phyloP scores from a whole-genome alignment of 2,113 vertebrate genomes.

The Ranitomeya variabilis region DNA sequence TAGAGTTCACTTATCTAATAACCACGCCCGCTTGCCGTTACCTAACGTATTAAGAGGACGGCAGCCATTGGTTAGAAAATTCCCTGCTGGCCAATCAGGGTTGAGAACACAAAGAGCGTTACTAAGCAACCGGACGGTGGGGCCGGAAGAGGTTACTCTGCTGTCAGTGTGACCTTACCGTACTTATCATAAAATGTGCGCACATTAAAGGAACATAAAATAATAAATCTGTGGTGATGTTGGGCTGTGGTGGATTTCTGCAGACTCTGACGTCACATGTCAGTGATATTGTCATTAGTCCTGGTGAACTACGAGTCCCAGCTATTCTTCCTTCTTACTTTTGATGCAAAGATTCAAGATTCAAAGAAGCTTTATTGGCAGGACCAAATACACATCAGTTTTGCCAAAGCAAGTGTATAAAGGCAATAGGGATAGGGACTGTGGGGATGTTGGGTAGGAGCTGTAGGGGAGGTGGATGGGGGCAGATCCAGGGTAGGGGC shows the following conservation, averaged over 20 bases:
- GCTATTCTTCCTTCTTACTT: too few species aligned
- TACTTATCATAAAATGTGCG: conserved; percentile 15
- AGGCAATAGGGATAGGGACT: too few species aligned
- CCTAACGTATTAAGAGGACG: background rate
- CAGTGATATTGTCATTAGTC: background rate
- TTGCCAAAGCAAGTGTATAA: too few species aligned
- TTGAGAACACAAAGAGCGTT: background rate
- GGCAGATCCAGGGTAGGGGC: too few species aligned
- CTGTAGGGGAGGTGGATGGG: too few species aligned
- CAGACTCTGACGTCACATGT: background rate
- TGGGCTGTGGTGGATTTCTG: too few species aligned
- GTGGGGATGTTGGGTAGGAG: too few species aligned
- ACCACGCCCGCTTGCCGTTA: background rate
- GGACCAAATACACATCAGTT: too few species aligned
- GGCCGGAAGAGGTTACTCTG: background rate
- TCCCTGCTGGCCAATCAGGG: background rate
- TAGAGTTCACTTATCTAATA: background rate
- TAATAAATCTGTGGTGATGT: too few species aligned
- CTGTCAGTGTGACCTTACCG: background rate
- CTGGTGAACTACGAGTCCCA: background rate
- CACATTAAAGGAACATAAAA: background rate
- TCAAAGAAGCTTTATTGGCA: too few species aligned
- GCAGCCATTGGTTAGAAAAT: background rate
- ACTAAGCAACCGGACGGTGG: background rate
- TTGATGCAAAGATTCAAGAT: too few species aligned